A percentile compares a stretch with the other conserved stretches of the same genome.
Conservation (phyloP, 1,140 invertebrate genomes). For the Ceratitis capitata region DNA sequence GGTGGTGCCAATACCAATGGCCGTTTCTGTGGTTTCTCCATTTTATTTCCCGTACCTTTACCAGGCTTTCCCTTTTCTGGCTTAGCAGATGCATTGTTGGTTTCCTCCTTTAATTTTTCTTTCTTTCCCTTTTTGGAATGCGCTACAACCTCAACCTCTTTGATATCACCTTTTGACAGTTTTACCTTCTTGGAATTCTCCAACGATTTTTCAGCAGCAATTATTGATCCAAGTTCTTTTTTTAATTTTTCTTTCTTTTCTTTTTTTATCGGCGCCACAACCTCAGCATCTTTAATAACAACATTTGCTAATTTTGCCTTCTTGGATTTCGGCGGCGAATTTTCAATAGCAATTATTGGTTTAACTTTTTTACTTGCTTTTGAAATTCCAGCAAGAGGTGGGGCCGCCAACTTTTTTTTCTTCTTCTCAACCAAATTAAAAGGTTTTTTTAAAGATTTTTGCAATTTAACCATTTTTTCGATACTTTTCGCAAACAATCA, state of each 20-base stretch:
- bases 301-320: not conserved
- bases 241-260: not conserved
- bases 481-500: not conserved
- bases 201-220: not conserved
- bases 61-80: not conserved
- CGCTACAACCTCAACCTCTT: not conserved
- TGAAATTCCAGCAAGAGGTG: constrained; percentile 21
- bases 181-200: constrained; percentile 10
- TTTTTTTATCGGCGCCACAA: not conserved
- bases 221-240: not conserved
- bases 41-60: not conserved
- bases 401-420: constrained; percentile 1
- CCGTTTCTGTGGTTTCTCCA: not conserved
- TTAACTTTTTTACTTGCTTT: not conserved
- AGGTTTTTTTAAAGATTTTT: constrained; percentile 42
- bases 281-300: not conserved
- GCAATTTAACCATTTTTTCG: constrained; percentile 44
- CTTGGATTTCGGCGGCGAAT: not conserved
- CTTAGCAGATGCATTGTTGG: not conserved
- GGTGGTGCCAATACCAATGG: constrained; percentile 52
- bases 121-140: not conserved
- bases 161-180: not conserved
- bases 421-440: constrained; percentile 18
- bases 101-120: not conserved
- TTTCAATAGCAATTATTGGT: not conserved